Conservation (phyloP, 2,797 vertebrate genomes). For the Triplophysa yarkandensis region DNA sequence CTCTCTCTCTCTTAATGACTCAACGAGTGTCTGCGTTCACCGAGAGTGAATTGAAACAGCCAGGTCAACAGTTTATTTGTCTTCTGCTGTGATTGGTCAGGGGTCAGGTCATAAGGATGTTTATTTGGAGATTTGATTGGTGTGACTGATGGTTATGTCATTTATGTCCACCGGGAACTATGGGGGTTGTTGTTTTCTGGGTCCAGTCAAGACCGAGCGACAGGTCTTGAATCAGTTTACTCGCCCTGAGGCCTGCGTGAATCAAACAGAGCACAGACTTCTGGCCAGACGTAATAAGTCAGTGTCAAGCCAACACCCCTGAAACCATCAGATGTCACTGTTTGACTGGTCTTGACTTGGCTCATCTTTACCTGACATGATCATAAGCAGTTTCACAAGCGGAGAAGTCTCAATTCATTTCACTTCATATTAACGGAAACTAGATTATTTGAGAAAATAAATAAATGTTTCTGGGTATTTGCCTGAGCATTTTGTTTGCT, state of each 20-base stretch:
- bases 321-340: slow-evolving; percentile 50
- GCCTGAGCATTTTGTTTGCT: not conserved
- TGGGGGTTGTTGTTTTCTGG: slow-evolving; percentile 45
- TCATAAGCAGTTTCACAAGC: not conserved
- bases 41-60: slow-evolving; percentile 58
- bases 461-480: not conserved
- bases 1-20: slow-evolving; percentile 62
- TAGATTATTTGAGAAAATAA: not conserved
- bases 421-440: not conserved
- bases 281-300: slow-evolving; percentile 33
- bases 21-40: slow-evolving; percentile 61
- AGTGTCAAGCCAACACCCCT: slow-evolving; percentile 37
- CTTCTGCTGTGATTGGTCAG: slow-evolving; percentile 52
- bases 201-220: slow-evolving; percentile 14
- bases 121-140: slow-evolving; percentile 54
- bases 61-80: slow-evolving; percentile 49
- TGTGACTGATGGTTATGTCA: slow-evolving; percentile 49
- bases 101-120: slow-evolving; percentile 46
- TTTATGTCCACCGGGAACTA: slow-evolving; percentile 32
- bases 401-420: not conserved
- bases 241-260: slow-evolving; percentile 15
- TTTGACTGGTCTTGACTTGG: slow-evolving; percentile 44
- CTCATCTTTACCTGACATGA: slow-evolving; percentile 27
- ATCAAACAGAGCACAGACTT: slow-evolving; percentile 5
- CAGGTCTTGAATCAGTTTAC: slow-evolving; percentile 31